Base-by-base conservation (phyloP, 2,888 invertebrate genomes). In the Drosophila ezoana region DNA sequence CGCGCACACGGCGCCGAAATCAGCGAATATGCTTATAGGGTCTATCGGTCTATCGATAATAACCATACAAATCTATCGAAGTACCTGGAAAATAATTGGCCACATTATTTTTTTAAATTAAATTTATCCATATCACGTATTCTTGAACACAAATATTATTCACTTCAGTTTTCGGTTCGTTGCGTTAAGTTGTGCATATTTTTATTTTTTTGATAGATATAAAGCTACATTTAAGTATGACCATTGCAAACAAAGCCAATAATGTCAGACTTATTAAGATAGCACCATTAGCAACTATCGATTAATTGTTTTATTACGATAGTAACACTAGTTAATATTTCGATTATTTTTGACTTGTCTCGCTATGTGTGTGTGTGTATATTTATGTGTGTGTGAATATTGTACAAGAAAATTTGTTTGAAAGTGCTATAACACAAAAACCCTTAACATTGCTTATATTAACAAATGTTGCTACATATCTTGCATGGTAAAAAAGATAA, bases 1-100 rank as follows among this genome's bases (percentile, higher is more conserved):
- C 74, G 74, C 66, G 77, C 66, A 74, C 66, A 72, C 72, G 23
- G 62, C 73, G 56, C 62, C 58, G 73, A 49, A 35, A 37, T 59
- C 18, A 40, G 10, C 23, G 20, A 51, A 72, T 62, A 51, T 53
- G 56, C 45, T 38, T n/a, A 10, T 16, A 11, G 11, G 23, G n/a
- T 3, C 11, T 41, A 74, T 65, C 65, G 77, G 20, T 8, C 28
- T 68, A 52, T 67, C 67, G 67, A 66, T 43, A 43, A 32, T 5
- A 43, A 37, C n/a, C 13, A 20, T 10, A n/a, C 5, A 1, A 14
- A 16, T n/a, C 20, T 20, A 51, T 64, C 64, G 43, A 32, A n/a
- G 13, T 14, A 20, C 4, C 0, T 4, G 2, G 1, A 18, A n/a
- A 4, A 51, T 3, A 14, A 13, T 20, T 11, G 18, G 18, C 2